These are phyloP conservation scores for Drosophila mimetica DNA, from an alignment of 2,888 invertebrate genomes.

Conservation along the genomic window DNA sequence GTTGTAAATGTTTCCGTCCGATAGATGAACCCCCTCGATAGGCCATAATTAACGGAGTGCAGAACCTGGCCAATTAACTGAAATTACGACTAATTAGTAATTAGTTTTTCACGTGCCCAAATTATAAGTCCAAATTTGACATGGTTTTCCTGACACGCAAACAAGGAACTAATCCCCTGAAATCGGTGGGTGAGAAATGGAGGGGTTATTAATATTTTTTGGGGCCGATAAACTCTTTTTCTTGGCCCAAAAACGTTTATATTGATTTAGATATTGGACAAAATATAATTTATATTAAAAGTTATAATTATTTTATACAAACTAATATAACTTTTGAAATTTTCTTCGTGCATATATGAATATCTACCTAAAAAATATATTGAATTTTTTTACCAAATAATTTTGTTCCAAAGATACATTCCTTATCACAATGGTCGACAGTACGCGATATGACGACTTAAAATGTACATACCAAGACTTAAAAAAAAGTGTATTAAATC, in stretches of 20 bases:
- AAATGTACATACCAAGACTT: too few species aligned
- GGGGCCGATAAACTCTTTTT: neutral
- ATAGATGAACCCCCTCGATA: constrained; percentile 29
- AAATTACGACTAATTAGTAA: constrained; percentile 64
- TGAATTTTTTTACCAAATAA: too few species aligned
- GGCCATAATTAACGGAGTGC: constrained; percentile 10
- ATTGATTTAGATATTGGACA: neutral
- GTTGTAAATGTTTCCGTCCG: constrained; percentile 74
- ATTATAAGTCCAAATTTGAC: constrained; percentile 8
- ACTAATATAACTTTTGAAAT: too few species aligned
- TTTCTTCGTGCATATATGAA: too few species aligned
- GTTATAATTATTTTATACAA: neutral
- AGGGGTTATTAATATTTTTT: neutral
- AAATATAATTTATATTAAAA: neutral
- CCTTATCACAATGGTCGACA: too few species aligned
- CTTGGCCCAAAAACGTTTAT: too few species aligned
- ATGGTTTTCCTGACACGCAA: constrained; percentile 46
- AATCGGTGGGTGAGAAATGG: neutral
- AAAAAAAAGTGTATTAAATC: too few species aligned
- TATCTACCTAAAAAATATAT: too few species aligned
- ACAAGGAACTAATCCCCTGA: neutral
- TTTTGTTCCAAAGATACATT: too few species aligned
- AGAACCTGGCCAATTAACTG: constrained; percentile 54
- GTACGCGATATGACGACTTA: too few species aligned
- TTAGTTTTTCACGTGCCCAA: constrained; percentile 57